Percentiles rank a stretch among this genome's conserved stretches.
phyloP scores from a whole-genome alignment of 1,140 invertebrate genomes.

The Drosophila grimshawi region DNA sequence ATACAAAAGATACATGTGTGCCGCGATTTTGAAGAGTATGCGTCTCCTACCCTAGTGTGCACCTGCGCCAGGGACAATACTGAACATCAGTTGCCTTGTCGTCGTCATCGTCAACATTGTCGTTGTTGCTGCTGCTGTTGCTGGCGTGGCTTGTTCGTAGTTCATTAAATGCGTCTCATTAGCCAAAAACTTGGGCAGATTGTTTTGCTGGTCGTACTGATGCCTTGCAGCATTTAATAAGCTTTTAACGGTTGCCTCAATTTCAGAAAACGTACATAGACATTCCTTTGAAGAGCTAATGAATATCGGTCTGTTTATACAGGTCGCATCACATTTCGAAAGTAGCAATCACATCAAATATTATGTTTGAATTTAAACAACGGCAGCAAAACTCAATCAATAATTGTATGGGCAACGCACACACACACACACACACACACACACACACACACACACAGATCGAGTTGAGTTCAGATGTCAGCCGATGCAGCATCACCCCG shows the following conservation, averaged over 20 bases:
- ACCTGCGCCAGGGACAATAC: conserved; percentile 12
- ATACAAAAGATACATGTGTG: conserved; percentile 26
- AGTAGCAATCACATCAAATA: conserved; percentile 75
- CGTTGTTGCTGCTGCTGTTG: conserved; percentile 20
- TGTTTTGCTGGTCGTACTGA: conserved; percentile 9
- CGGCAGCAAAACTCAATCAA: conserved; percentile 58
- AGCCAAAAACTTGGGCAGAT: conserved; percentile 53
- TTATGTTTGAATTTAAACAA: conserved; percentile 64
- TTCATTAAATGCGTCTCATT: conserved; percentile 74
- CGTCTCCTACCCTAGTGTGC: background rate
- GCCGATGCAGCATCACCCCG: background rate
- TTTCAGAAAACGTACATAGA: background rate
- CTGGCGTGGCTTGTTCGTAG: conserved; percentile 59
- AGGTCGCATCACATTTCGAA: conserved; percentile 53
- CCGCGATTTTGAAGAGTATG: conserved; percentile 10
- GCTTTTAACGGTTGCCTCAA: conserved; percentile 32
- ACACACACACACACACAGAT: background rate
- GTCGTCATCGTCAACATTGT: background rate
- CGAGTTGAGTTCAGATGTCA: conserved; percentile 7
- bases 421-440: conserved; percentile 12
- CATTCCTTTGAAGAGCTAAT: conserved; percentile 29
- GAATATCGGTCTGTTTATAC: conserved; percentile 50
- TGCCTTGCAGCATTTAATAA: conserved; percentile 18
- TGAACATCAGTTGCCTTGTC: conserved; percentile 48
- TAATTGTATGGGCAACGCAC: conserved; percentile 36